Base-by-base conservation (phyloP, 2,113 vertebrate species). In the Philantomba maxwellii region DNA sequence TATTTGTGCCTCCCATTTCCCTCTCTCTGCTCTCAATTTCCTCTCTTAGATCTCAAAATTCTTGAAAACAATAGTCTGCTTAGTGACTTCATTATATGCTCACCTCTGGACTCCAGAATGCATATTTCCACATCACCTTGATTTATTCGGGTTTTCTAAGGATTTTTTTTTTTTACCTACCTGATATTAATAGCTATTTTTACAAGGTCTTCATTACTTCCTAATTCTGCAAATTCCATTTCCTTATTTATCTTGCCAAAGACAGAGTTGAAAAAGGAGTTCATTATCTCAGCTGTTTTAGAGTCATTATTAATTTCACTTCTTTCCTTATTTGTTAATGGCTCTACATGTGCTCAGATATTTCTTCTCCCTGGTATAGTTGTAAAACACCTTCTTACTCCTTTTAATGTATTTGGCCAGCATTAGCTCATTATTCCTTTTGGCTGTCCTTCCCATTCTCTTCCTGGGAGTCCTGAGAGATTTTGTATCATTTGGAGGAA, bases 201-300 rank as follows among this genome's bases (percentile, higher is more conserved):
- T 88, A 97, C 78, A 97, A 95, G 96, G 95, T 97, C 95, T 97
- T 97, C 97, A 97, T 97, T 98, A 98, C 98, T 97, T 97, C 92
- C 94, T 97, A 97, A 96, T 98, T 98, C 97, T 96, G 88, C 88
- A 97, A 92, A 97, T 98, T 97, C 96, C 96, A 94, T 97, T 97
- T 97, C 96, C 97, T 98, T 98, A 98, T 97, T 98, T 98, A 98
- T 98, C 98, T 97, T 97, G 95, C 96, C 78, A 98, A 94, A 97
- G 98, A 93, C 96, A 97, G 95, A 97, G 96, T 97, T 97, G 93
- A 95, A 88, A 98, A 96, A 97, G 97, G 91, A 98, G 97, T 98
- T 98, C 97, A 98, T 98, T 98, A 98, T 97, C 97, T 98, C 97
- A 98, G 96, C 96, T 98, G 91, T 97, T 98, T 98, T 97, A 98